Evolutionary conservation across 2,888 invertebrate genomes (phyloP).

Genomic region (Scaptomyza parva): DNA sequence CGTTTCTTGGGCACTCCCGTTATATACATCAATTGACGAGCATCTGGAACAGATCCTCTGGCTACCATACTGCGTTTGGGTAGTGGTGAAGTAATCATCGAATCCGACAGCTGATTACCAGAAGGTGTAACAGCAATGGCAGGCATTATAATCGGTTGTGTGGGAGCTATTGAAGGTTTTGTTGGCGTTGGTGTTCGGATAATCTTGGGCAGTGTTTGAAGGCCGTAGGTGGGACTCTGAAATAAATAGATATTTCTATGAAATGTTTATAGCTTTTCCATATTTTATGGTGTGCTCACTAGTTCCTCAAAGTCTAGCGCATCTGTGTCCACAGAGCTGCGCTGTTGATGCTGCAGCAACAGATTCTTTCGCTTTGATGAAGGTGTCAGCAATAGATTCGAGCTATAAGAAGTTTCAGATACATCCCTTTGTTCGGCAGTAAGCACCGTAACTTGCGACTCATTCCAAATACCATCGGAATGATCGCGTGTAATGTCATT

Average conservation of each 20-base stretch:
- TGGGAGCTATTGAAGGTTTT: slow-evolving; percentile 47
- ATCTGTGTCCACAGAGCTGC: slow-evolving; percentile 94
- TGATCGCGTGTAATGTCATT: slow-evolving; percentile 92
- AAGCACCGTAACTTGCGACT: slow-evolving; percentile 93
- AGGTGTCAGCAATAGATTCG: slow-evolving; percentile 89
- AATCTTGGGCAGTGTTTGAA: slow-evolving; percentile 71
- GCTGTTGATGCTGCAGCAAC: slow-evolving; percentile 92
- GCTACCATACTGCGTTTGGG: slow-evolving; percentile 59
- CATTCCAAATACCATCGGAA: slow-evolving; percentile 95
- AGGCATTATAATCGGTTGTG: slow-evolving; percentile 80
- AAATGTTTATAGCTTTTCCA: background rate
- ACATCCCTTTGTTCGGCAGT: slow-evolving; percentile 87
- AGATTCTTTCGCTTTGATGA: slow-evolving; percentile 92
- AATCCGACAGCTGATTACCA: slow-evolving; percentile 41
- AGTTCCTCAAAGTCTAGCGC: slow-evolving; percentile 90
- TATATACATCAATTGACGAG: slow-evolving; percentile 68
- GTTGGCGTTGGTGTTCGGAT: slow-evolving; percentile 72
- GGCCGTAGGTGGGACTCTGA: slow-evolving; percentile 81
- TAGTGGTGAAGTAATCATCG: slow-evolving; percentile 53
- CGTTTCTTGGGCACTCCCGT: slow-evolving; percentile 63
- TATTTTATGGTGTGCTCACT: slow-evolving; percentile 53
- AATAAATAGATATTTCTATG: background rate
- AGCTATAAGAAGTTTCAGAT: slow-evolving; percentile 85
- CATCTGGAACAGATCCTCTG: slow-evolving; percentile 58
- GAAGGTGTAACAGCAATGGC: slow-evolving; percentile 87